These are phyloP conservation scores for Anhinga rufa DNA, from an alignment of 2,113 vertebrate genomes.

Conservation along the genomic window DNA sequence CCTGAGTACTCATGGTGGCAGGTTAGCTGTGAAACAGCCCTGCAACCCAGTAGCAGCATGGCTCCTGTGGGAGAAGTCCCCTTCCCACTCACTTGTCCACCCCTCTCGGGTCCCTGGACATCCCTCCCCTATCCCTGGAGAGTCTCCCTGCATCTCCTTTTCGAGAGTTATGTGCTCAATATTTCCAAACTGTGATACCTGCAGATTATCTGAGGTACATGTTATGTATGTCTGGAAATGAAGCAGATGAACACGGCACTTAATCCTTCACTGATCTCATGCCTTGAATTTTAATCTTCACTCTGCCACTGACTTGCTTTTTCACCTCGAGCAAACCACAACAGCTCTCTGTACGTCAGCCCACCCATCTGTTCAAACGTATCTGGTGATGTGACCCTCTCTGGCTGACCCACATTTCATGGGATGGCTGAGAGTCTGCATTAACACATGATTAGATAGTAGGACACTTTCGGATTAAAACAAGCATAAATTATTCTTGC, in stretches of 20 bases:
- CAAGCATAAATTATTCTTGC: not conserved
- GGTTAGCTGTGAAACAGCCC: not conserved
- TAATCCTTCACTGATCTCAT: conserved; percentile 32
- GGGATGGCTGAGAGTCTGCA: not conserved
- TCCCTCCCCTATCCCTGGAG: not conserved
- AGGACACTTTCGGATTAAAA: not conserved
- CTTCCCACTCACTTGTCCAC: not conserved
- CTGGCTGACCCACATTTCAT: conserved; percentile 16
- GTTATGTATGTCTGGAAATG: not conserved
- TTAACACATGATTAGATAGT: not conserved
- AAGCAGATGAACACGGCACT: not conserved
- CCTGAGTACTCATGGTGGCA: not conserved
- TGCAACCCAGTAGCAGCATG: not conserved
- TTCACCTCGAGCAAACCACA: conserved; percentile 26
- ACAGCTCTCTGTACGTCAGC: not conserved
- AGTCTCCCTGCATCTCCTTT: not conserved
- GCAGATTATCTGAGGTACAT: not conserved
- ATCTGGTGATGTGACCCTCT: not conserved
- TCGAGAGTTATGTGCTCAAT: not conserved
- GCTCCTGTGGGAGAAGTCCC: not conserved
- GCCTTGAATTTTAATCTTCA: conserved; percentile 47
- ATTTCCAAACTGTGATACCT: not conserved
- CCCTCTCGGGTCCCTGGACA: not conserved
- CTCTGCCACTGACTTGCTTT: conserved; percentile 11
- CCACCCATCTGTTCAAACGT: conserved; percentile 17